Evolutionary conservation across 2,113 vertebrate genomes (phyloP).

Genomic region (Bolborhynchus lineola): DNA sequence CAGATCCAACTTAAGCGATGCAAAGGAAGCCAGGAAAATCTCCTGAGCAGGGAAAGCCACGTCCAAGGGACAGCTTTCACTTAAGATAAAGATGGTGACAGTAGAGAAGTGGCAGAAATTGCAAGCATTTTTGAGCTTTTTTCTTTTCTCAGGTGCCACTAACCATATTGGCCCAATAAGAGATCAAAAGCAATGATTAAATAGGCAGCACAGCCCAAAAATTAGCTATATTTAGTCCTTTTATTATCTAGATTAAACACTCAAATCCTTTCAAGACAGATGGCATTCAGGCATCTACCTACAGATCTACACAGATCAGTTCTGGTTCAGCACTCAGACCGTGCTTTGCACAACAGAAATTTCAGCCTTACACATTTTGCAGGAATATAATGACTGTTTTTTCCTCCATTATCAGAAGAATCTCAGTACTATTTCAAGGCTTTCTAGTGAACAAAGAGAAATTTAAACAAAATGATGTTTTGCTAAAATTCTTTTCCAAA

Average conservation of each 20-base stretch:
- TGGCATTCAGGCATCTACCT: background rate
- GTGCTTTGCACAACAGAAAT: background rate
- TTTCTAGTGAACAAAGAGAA: background rate
- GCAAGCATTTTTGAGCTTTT: background rate
- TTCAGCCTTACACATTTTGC: background rate
- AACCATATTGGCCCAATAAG: background rate
- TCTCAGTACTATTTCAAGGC: background rate
- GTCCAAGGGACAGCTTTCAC: accelerated
- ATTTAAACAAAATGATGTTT: background rate
- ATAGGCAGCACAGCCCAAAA: background rate
- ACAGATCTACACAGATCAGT: background rate
- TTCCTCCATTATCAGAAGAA: background rate
- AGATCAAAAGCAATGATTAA: background rate
- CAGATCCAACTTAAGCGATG: background rate
- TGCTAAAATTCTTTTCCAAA: background rate
- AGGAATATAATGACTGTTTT: background rate
- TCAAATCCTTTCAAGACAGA: background rate
- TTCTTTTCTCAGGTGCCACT: background rate
- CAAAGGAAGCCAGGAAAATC: background rate
- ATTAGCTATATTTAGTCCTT: background rate
- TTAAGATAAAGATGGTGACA: background rate
- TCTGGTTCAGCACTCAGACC: background rate
- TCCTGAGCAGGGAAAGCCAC: background rate
- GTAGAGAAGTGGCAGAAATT: background rate
- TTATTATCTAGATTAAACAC: background rate